A percentile compares a stretch with the other conserved stretches of the same genome.
Evolutionary conservation across 2,888 invertebrate species (phyloP).

Genomic region (Synergus itoensis): DNA sequence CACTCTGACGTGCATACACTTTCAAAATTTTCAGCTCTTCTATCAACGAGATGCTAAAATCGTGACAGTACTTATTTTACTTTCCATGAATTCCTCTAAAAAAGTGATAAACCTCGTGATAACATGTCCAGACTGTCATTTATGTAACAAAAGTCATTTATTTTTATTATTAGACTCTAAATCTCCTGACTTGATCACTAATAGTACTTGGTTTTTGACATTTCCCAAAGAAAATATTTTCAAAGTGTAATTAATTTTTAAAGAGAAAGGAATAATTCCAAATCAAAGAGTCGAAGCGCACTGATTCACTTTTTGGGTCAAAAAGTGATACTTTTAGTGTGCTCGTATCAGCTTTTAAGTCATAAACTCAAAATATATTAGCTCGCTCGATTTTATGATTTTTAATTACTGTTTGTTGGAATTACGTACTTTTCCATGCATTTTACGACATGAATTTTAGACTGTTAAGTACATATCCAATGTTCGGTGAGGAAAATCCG

Average conservation of each 20-base stretch:
- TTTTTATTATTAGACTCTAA: background rate
- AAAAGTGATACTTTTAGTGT: too few relatives aligned
- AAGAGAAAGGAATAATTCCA: too few relatives aligned
- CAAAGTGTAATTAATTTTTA: too few relatives aligned
- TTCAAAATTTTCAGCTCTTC: slow-evolving; percentile 2
- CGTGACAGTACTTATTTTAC: slow-evolving; percentile 6
- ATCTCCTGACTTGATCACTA: too few relatives aligned
- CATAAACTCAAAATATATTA: background rate
- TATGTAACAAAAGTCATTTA: background rate
- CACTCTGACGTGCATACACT: background rate
- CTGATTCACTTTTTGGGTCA: too few relatives aligned
- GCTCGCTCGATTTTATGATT: background rate
- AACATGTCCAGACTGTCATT: background rate
- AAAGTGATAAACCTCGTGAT: background rate
- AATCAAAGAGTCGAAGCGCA: too few relatives aligned
- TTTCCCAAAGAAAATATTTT: too few relatives aligned
- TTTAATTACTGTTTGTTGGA: background rate
- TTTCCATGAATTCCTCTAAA: background rate
- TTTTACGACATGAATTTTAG: background rate
- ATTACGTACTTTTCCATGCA: background rate
- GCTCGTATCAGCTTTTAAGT: background rate
- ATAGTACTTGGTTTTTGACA: too few relatives aligned
- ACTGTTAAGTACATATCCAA: background rate
- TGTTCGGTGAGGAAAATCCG: background rate
- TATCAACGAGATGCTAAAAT: slow-evolving; percentile 3